Percentiles rank a stretch among this genome's conserved stretches.
Conservation (phyloP, 2,888 invertebrate species). For the Polymixis lichenea region DNA sequence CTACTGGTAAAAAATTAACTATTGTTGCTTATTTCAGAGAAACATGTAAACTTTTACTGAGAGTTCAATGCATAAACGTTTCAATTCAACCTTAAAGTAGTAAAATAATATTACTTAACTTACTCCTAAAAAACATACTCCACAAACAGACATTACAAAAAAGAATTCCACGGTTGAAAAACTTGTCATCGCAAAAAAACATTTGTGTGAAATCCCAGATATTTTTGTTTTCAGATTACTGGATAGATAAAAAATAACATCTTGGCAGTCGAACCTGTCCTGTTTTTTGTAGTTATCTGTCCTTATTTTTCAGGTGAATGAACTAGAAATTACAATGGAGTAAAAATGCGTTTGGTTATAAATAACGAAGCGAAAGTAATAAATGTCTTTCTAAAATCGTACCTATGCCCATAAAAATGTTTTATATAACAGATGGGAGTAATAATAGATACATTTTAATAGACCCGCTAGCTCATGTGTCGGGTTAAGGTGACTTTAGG, state of each 20-base stretch:
- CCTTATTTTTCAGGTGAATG: constrained; percentile 55
- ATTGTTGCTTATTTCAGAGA: neutral
- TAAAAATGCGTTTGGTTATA: constrained; percentile 33
- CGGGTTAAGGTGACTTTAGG: neutral
- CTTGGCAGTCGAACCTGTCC: neutral
- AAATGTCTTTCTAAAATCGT: neutral
- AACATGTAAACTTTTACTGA: neutral
- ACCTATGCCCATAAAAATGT: neutral
- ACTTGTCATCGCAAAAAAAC: constrained; percentile 26
- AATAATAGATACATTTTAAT: constrained; percentile 10
- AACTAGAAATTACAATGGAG: constrained; percentile 53
- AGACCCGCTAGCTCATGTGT: neutral
- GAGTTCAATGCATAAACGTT: neutral
- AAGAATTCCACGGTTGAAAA: constrained; percentile 5
- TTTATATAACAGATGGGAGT: constrained; percentile 13
- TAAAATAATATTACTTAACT: constrained; percentile 19
- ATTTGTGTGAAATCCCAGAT: constrained; percentile 16
- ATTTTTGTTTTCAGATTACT: constrained; percentile 11
- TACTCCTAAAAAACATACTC: neutral
- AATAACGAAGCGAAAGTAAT: constrained; percentile 18
- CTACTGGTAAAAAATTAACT: neutral
- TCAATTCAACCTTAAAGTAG: neutral
- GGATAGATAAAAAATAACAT: neutral
- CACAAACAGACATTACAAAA: constrained; percentile 2
- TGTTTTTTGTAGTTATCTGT: neutral